phyloP scores from a whole-genome alignment of 2,797 vertebrate species.

The Oryzias sinensis region DNA sequence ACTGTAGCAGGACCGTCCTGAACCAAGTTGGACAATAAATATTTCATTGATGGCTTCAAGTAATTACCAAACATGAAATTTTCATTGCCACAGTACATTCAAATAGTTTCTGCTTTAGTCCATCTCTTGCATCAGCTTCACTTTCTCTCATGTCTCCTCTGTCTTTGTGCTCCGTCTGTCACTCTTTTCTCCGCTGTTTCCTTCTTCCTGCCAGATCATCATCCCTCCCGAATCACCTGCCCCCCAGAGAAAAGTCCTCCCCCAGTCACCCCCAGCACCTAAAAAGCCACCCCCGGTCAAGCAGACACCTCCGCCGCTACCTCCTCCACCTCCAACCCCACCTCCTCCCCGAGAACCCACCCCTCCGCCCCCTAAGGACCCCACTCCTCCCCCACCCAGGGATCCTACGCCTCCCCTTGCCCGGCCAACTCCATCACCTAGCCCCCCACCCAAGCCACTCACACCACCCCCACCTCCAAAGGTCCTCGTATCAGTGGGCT shows the following conservation, averaged over 20 bases:
- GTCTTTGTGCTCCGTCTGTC: constrained; percentile 21
- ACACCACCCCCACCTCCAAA: constrained; percentile 65
- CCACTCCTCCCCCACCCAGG: constrained; percentile 57
- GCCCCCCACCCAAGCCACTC: constrained; percentile 58
- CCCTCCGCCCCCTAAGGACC: constrained; percentile 49
- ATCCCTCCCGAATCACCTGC: constrained; percentile 85
- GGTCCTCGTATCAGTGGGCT: constrained; percentile 83
- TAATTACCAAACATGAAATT: neutral
- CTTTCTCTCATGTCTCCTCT: constrained; percentile 17
- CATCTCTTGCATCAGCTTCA: constrained; percentile 5
- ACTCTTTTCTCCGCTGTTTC: constrained; percentile 41
- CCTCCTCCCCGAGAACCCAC: constrained; percentile 52
- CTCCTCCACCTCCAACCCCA: constrained; percentile 46
- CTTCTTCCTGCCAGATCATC: constrained; percentile 78
- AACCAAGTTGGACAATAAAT: constrained; percentile 8
- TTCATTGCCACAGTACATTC: constrained; percentile 5
- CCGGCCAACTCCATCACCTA: constrained; percentile 52
- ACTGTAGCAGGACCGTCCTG: constrained; percentile 4
- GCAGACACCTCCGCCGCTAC: constrained; percentile 57
- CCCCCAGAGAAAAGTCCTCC: constrained; percentile 81
- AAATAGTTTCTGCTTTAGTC: neutral
- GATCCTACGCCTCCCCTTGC: constrained; percentile 57
- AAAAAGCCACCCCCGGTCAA: constrained; percentile 61
- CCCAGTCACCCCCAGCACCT: constrained; percentile 60
- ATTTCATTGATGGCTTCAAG: constrained; percentile 9